Base-by-base conservation (phyloP, 1,140 invertebrate species). In the Drosophila triauraria region DNA sequence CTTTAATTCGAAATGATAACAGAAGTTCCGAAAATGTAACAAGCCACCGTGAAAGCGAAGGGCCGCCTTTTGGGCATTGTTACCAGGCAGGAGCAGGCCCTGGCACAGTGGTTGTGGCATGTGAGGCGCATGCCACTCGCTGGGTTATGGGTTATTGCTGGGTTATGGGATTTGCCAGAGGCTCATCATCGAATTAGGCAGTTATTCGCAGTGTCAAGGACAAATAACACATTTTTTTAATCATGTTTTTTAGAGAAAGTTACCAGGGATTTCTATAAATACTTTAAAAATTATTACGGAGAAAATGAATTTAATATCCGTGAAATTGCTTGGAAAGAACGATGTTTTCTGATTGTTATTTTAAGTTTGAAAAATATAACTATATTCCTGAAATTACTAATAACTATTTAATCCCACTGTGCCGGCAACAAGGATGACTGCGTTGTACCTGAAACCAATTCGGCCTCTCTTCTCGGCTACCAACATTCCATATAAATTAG, bases 401-500 rank as follows among this genome's bases (percentile, higher is more conserved):
- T 53, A 53, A 25, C 50, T 30, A 50, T 1, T 43, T 35, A 1
- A 42, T 7, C 13, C 62, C 85, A 88, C 72, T 80, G 84, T 87
- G 38, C 40, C 15, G 13, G 63, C 48, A 57, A 64, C 75, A 64
- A 75, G 61, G 43, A 69, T 62, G 71, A 4, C 59, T 77, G 62
- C 72, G 63, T 75, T 80, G 69, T 76, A 68, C 77, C 71, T 82
- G 71, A 90, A 90, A 90, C 85, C 75, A 90, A 88, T 90, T 85
- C 75, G 69, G 63, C 47, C 75, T 68, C 80, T 79, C 78, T 71
- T 75, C 75, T 74, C 85, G 78, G 72, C 86, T 85, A 76, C 81
- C 81, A 82, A 77, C 82, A 90, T 90, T 90, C 85, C 85, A 90
- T 85, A 87, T 83, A 82, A 92, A 84, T 91, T 91, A 80, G 77